Evolutionary conservation across 2,113 vertebrate species (phyloP).

Genomic region (Xyrauchen texanus): DNA sequence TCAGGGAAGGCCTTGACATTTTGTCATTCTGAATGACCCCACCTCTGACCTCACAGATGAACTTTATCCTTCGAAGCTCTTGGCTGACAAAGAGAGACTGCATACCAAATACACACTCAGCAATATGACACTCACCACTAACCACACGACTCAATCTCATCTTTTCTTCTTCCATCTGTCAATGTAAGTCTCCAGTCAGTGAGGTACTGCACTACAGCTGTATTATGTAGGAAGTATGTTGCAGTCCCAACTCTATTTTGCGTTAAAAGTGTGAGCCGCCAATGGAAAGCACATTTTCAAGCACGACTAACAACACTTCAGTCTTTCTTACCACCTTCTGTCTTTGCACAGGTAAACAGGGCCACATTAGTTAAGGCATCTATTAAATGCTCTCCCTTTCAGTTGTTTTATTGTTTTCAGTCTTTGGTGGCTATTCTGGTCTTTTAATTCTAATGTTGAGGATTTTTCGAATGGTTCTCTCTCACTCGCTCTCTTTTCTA

Average conservation of each 20-base stretch:
- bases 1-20: not conserved
- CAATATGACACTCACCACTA: conserved; percentile 12
- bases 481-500: not conserved
- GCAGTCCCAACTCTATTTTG: too few species aligned
- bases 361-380: not conserved
- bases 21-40: conserved; percentile 38
- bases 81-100: conserved; percentile 8
- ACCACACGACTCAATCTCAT: not conserved
- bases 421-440: not conserved
- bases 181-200: too few species aligned
- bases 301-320: too few species aligned
- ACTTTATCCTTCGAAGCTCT: not conserved
- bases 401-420: not conserved
- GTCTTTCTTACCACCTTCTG: too few species aligned
- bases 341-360: not conserved
- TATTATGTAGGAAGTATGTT: too few species aligned
- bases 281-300: too few species aligned
- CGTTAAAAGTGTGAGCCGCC: too few species aligned
- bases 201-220: too few species aligned
- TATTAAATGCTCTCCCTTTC: not conserved
- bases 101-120: conserved; percentile 3
- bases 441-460: not conserved
- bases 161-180: too few species aligned
- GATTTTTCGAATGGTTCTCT: too few species aligned
- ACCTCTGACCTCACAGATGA: conserved; percentile 16